Evolutionary conservation across 2,888 invertebrate species (phyloP).

Genomic region (Chrysolina haemoptera): DNA sequence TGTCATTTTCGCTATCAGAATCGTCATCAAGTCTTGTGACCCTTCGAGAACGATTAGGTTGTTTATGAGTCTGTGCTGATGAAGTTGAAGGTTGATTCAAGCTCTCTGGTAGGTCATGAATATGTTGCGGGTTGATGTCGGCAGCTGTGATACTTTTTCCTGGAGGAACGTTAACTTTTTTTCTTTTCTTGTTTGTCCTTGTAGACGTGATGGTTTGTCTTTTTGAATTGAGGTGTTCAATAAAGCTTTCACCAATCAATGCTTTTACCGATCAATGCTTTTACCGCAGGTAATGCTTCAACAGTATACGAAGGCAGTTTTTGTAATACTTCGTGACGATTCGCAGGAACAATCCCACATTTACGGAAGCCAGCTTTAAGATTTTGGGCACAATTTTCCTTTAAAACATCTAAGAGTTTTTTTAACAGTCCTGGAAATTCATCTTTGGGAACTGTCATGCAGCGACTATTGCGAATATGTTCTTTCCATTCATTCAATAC

Average conservation of each 20-base stretch:
- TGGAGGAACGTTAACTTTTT: constrained; percentile 26
- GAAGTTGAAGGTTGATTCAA: constrained; percentile 28
- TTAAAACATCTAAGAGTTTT: constrained; percentile 12
- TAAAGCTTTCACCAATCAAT: constrained; percentile 24
- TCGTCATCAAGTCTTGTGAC: too few relatives aligned
- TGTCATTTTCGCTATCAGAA: constrained; percentile 11
- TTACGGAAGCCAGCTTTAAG: constrained; percentile 24
- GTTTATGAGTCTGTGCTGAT: background rate
- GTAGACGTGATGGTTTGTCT: constrained; percentile 21
- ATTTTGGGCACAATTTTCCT: constrained; percentile 10
- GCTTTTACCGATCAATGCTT: too few relatives aligned
- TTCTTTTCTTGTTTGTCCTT: constrained; percentile 25
- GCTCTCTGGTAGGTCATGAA: constrained; percentile 9
- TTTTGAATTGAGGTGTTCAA: constrained; percentile 22
- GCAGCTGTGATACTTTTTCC: constrained; percentile 27
- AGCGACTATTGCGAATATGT: constrained; percentile 1
- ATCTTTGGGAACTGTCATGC: constrained; percentile 14
- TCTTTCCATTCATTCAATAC: constrained; percentile 16
- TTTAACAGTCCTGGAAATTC: constrained; percentile 25
- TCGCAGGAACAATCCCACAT: constrained; percentile 25
- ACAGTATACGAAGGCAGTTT: constrained; percentile 18
- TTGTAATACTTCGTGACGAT: constrained; percentile 27
- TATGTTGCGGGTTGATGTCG: constrained; percentile 26
- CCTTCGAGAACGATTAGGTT: too few relatives aligned
- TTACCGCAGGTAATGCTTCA: constrained; percentile 25